Conservation (phyloP, 2,888 invertebrate genomes). For the Neoaliturus tenellus region DNA sequence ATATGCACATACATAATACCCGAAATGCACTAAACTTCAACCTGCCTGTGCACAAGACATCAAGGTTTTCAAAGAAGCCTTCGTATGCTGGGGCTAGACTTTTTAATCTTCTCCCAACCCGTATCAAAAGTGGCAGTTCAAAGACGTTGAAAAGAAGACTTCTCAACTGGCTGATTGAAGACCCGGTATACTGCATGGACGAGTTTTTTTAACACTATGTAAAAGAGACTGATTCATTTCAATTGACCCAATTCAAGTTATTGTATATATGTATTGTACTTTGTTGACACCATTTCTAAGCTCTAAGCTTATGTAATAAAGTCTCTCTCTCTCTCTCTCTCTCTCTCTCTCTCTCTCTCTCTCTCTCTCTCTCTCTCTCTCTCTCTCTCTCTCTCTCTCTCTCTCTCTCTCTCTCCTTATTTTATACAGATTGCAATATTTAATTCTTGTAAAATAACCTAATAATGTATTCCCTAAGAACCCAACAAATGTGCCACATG, state of each 20-base stretch:
- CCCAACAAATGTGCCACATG: no score
- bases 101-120: not conserved
- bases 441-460: no score
- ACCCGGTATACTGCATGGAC: not conserved
- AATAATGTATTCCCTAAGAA: no score
- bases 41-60: not conserved
- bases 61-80: conserved; percentile 17
- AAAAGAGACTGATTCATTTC: not conserved
- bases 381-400: conserved; percentile 22
- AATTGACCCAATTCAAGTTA: not conserved
- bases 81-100: conserved; percentile 2
- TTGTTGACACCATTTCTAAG: not conserved
- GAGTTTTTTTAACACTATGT: not conserved
- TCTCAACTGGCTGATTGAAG: not conserved
- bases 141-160: not conserved
- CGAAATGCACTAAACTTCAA: not conserved
- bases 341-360: not conserved
- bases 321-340: not conserved
- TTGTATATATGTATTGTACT: not conserved
- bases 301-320: not conserved
- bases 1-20: not conserved
- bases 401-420: conserved; percentile 22
- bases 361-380: conserved; percentile 15
- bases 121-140: not conserved
- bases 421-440: no score